phyloP scores from a whole-genome alignment of 2,797 vertebrate species.

The Etheostoma nigrum region DNA sequence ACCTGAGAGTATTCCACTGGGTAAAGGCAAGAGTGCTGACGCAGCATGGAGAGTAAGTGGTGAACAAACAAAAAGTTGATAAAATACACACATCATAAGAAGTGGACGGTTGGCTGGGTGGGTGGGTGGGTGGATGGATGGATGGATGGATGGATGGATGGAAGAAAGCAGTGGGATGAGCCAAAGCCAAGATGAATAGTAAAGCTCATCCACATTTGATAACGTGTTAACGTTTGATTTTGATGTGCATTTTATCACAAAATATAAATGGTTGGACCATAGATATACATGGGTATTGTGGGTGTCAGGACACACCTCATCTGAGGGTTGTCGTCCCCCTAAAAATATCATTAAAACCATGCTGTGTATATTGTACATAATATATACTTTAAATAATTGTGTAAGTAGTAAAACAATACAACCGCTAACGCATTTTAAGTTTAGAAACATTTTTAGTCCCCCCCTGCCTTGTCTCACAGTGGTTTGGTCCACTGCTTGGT shows the following conservation, averaged over 20 bases:
- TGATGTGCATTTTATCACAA: constrained; percentile 54
- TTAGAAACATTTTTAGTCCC: too few species aligned
- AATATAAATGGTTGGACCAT: neutral
- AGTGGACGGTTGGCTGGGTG: constrained; percentile 25
- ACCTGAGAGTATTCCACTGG: constrained; percentile 85
- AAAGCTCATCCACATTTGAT: constrained; percentile 34
- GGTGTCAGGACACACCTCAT: neutral
- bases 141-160: constrained; percentile 16
- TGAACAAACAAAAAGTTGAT: constrained; percentile 80
- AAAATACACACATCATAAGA: constrained; percentile 77
- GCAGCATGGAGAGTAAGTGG: constrained; percentile 82
- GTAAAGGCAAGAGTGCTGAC: constrained; percentile 83
- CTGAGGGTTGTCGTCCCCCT: neutral
- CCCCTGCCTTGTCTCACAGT: too few species aligned
- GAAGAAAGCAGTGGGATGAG: constrained; percentile 10
- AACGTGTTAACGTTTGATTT: constrained; percentile 19
- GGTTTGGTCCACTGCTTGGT: too few species aligned
- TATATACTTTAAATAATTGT: too few species aligned
- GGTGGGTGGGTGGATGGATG: constrained; percentile 23
- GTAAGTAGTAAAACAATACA: too few species aligned
- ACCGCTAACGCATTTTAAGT: too few species aligned
- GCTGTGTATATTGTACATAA: too few species aligned
- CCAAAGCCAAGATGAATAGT: constrained; percentile 8
- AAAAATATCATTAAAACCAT: too few species aligned
- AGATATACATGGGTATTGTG: neutral